phyloP scores from a whole-genome alignment of 2,797 vertebrate genomes.

The Parauchenoglanis punctatus region DNA sequence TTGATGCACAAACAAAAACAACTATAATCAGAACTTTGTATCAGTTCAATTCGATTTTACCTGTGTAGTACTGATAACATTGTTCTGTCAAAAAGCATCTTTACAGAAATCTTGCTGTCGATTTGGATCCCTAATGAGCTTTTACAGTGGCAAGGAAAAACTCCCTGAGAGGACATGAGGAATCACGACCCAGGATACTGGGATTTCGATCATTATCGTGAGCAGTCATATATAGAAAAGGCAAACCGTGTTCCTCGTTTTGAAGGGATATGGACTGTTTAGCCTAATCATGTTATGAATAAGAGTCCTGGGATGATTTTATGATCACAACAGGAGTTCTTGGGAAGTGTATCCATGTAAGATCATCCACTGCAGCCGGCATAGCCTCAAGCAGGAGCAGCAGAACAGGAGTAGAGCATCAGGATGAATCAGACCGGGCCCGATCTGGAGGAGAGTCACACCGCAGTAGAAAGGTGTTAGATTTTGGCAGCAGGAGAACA shows the following conservation, averaged over 20 bases:
- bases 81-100: no score
- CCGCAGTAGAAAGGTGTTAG: neutral
- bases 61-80: neutral
- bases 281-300: neutral
- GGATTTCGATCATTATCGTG: neutral
- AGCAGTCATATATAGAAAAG: neutral
- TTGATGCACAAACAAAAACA: neutral
- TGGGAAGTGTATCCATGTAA: neutral
- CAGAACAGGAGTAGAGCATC: neutral
- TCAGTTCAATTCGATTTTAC: neutral
- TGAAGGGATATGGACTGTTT: neutral
- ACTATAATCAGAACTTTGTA: neutral
- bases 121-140: neutral
- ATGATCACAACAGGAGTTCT: neutral
- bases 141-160: neutral
- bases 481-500: slow-evolving; percentile 5
- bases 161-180: neutral
- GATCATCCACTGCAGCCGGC: neutral
- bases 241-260: neutral
- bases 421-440: neutral
- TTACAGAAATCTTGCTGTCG: neutral
- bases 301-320: neutral
- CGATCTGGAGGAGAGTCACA: neutral
- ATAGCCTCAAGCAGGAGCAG: neutral
- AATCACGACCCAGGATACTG: neutral